Conservation (phyloP, 2,113 vertebrate species). For the Nibea coibor region DNA sequence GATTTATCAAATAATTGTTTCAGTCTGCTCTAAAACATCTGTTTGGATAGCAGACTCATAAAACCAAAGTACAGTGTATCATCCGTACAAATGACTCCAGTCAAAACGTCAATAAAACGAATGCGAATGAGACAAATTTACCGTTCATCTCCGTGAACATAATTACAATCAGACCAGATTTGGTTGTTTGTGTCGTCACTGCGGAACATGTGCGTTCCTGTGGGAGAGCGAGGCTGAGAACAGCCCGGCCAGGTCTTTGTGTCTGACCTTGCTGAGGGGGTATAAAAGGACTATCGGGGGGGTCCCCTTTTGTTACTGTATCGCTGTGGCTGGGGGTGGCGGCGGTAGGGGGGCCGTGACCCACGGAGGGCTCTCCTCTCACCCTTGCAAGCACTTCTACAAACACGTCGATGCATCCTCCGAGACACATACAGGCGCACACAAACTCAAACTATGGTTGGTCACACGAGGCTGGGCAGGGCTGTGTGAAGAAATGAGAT, state of each 20-base stretch:
- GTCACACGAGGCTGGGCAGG: slow-evolving; percentile 78
- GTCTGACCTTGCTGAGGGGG: slow-evolving; percentile 72
- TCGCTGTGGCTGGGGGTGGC: slow-evolving; percentile 63
- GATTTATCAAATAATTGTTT: not conserved
- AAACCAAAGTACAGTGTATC: not conserved
- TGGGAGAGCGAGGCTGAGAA: slow-evolving; percentile 66
- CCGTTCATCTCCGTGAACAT: not conserved
- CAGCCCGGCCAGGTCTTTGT: slow-evolving; percentile 74
- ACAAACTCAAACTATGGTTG: slow-evolving; percentile 50
- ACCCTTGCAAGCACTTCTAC: slow-evolving; percentile 81
- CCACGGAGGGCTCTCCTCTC: slow-evolving; percentile 79
- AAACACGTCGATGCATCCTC: slow-evolving; percentile 72
- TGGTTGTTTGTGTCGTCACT: not conserved
- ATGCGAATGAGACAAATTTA: not conserved
- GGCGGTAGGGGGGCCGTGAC: slow-evolving; percentile 69
- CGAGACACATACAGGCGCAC: slow-evolving; percentile 47
- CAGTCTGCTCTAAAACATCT: not conserved
- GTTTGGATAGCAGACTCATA: not conserved
- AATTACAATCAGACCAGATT: not conserved
- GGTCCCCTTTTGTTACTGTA: slow-evolving; percentile 82
- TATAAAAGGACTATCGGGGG: slow-evolving; percentile 66
- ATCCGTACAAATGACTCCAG: not conserved
- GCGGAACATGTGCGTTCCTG: slow-evolving; percentile 42
- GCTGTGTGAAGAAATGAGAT: slow-evolving; percentile 68
- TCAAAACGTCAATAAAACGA: not conserved